These are phyloP conservation scores for Yponomeuta evonymella DNA, from an alignment of 2,888 invertebrate genomes.

Conservation along the genomic window DNA sequence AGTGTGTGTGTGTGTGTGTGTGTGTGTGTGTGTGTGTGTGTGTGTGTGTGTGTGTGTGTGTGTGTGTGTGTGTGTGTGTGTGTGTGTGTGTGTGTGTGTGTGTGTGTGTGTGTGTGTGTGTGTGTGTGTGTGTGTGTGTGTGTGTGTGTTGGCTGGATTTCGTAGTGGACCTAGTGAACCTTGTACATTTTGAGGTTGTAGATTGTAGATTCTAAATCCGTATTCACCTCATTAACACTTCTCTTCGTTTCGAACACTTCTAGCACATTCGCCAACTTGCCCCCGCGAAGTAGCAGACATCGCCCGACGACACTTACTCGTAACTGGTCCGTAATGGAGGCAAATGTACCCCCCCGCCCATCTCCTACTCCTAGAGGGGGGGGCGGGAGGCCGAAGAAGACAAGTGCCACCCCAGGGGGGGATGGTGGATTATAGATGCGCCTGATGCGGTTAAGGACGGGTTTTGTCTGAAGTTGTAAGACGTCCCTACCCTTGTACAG, in stretches of 20 bases:
- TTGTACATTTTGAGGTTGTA: too few relatives aligned
- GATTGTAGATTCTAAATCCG: too few relatives aligned
- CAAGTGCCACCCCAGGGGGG: constrained; percentile 30
- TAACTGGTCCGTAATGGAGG: constrained; percentile 44
- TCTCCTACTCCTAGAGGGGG: constrained; percentile 16
- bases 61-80: too few relatives aligned
- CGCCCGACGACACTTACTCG: constrained; percentile 27
- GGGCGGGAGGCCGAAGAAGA: constrained; percentile 21
- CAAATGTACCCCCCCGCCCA: constrained; percentile 29
- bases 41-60: too few relatives aligned
- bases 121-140: too few relatives aligned
- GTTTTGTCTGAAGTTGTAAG: not conserved
- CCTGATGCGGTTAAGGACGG: not conserved
- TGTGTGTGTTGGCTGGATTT: too few relatives aligned
- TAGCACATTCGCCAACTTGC: constrained; percentile 22
- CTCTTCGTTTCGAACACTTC: not conserved
- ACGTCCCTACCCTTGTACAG: not conserved
- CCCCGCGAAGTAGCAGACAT: constrained; percentile 19
- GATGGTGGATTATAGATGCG: not conserved
- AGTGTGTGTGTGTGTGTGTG: too few relatives aligned
- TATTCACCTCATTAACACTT: too few relatives aligned
- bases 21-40: too few relatives aligned
- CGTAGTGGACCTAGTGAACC: too few relatives aligned
- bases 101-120: too few relatives aligned
- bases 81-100: too few relatives aligned